Base-by-base conservation (phyloP, 2,797 vertebrate genomes). In the Amphiprion clarkii region DNA sequence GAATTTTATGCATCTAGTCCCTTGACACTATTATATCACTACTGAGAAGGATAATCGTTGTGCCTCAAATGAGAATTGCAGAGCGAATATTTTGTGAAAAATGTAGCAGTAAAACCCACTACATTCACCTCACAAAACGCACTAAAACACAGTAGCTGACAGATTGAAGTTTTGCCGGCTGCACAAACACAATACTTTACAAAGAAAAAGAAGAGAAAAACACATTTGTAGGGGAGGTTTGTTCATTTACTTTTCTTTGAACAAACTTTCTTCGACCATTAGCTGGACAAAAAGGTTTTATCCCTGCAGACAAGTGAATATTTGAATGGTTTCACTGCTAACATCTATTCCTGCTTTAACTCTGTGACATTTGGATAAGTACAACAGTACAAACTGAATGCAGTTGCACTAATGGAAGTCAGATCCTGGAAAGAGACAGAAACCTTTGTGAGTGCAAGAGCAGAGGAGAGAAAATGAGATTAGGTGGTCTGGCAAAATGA, bases 401-500 rank as follows among this genome's bases (percentile, higher is more conserved):
- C 14, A 39, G n/a, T 55, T 29, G 25, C 4, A 19, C 14, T 10
- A 62, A 23, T 31, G 14, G 1, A 62, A 9, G 29, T 36, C 59
- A 13, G 12, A 58, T n/a, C 13, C 5, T 40, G 11, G 36, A 56
- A 25, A 39, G 27, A 65, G 27, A 23, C 17, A 29, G 8, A 1
- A 16, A 25, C 39, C 52, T 55, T 44, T 39, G 5, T 55, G 16
- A 48, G 33, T 1, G 33, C 1, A 33, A 33, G 40, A 46, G 21
- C 31, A 48, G 56, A 39, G 0, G 12, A 42, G 27, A 53, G 40
- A 31, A 39, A 77, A 57, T 71, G 13, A 44, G 52, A 69, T 69
- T 31, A 63, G 42, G 49, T 60, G 40, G 23, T 54, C 27, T 42
- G 74, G 27, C 33, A 11, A 67, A 14, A 69, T 61, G 39, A 46